Percentiles rank a stretch among this genome's conserved stretches.
phyloP scores from a whole-genome alignment of 2,113 vertebrate genomes.

The Progne subis region DNA sequence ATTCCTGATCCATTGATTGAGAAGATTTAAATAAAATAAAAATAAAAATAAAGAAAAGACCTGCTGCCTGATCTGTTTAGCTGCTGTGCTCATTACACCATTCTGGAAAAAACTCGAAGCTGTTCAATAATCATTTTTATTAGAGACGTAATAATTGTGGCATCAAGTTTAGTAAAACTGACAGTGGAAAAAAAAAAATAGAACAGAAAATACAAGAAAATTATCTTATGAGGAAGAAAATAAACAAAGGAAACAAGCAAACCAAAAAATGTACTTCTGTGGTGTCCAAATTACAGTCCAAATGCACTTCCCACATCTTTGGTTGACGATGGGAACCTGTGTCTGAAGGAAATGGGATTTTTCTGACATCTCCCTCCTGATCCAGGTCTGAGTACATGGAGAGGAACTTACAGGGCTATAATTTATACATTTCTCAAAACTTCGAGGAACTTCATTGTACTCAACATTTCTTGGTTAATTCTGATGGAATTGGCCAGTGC shows the following conservation, averaged over 20 bases:
- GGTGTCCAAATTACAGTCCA: background rate
- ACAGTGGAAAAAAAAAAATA: background rate
- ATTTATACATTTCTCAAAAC: background rate
- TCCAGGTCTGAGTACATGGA: background rate
- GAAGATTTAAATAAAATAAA: background rate
- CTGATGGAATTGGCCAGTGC: rapidly evolving
- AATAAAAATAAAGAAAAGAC: background rate
- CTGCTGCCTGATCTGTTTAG: background rate
- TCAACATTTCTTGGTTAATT: background rate
- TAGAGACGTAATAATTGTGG: background rate
- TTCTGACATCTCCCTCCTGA: background rate
- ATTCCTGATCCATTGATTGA: background rate
- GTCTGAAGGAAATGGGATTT: background rate
- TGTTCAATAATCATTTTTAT: background rate
- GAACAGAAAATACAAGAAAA: background rate
- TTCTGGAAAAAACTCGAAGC: background rate
- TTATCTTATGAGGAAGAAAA: background rate
- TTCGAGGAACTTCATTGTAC: background rate
- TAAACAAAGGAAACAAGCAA: background rate
- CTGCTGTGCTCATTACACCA: background rate
- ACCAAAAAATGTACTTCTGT: background rate
- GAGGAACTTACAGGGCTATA: background rate
- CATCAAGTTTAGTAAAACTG: background rate
- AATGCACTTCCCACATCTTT: background rate
- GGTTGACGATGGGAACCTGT: background rate